Evolutionary conservation across 2,113 vertebrate species (phyloP).

Genomic region (Riparia riparia): DNA sequence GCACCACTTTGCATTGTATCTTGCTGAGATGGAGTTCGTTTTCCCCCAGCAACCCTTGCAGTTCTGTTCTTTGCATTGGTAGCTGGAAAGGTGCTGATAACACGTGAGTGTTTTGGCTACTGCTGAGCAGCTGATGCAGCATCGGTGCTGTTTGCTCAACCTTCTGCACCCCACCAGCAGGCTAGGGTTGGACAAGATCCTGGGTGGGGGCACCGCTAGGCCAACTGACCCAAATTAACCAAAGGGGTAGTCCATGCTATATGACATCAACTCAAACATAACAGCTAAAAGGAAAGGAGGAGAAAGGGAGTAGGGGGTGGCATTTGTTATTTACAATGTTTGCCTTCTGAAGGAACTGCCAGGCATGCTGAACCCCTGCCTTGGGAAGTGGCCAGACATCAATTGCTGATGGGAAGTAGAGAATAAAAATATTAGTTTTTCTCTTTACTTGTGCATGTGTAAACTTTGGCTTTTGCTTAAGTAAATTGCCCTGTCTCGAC

Average conservation of each 20-base stretch:
- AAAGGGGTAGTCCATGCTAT: background rate
- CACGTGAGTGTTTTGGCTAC: background rate
- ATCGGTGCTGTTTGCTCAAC: fast-evolving
- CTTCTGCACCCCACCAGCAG: background rate
- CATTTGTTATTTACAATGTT: background rate
- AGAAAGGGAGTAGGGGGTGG: background rate
- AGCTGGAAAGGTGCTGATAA: background rate
- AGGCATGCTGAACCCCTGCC: background rate
- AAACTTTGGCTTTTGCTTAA: background rate
- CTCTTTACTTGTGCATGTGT: background rate
- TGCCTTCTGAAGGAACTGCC: background rate
- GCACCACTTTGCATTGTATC: background rate
- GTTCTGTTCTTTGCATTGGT: background rate
- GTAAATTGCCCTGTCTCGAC: background rate
- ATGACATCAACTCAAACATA: background rate
- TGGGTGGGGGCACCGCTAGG: background rate
- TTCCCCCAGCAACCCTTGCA: background rate
- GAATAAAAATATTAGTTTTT: background rate
- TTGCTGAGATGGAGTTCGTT: background rate
- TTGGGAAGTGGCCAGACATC: background rate
- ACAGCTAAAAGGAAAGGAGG: background rate
- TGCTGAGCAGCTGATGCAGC: background rate
- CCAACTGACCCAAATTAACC: background rate
- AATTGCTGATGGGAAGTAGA: background rate
- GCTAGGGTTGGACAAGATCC: background rate